Percentiles rank a stretch among this genome's conserved stretches.
Conservation (phyloP, 2,113 vertebrate genomes). For the Antigone vipio region DNA sequence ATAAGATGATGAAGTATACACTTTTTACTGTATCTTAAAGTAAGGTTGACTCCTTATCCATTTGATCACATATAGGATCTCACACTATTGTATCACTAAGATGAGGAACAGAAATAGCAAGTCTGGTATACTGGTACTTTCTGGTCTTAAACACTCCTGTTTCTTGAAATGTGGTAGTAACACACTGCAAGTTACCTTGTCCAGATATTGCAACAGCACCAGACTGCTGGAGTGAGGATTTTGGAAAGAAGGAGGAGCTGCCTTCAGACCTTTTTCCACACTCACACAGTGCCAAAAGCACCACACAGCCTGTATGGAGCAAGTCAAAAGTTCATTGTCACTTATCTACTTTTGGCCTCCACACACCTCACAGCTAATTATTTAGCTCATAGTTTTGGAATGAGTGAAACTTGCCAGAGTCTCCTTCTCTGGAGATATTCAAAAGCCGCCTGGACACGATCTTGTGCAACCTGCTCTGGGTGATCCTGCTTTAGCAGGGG, state of each 20-base stretch:
- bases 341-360: neutral
- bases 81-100: neutral
- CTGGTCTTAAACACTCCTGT: neutral
- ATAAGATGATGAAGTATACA: neutral
- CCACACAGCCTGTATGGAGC: rapidly evolving
- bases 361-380: neutral
- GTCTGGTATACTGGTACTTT: neutral
- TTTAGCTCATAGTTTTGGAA: neutral
- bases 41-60: neutral
- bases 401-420: neutral
- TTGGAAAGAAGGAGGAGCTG: neutral
- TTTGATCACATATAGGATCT: neutral
- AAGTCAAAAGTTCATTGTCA: neutral
- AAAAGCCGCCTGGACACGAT: no score
- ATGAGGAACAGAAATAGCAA: neutral
- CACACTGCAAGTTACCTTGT: neutral
- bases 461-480: no score
- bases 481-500: no score
- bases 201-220: neutral
- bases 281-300: neutral
- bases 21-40: neutral
- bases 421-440: no score
- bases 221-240: neutral
- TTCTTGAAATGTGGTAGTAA: neutral
- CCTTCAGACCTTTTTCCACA: neutral